Base-by-base conservation (phyloP, 2,797 vertebrate genomes). In the Ficedula albicollis region DNA sequence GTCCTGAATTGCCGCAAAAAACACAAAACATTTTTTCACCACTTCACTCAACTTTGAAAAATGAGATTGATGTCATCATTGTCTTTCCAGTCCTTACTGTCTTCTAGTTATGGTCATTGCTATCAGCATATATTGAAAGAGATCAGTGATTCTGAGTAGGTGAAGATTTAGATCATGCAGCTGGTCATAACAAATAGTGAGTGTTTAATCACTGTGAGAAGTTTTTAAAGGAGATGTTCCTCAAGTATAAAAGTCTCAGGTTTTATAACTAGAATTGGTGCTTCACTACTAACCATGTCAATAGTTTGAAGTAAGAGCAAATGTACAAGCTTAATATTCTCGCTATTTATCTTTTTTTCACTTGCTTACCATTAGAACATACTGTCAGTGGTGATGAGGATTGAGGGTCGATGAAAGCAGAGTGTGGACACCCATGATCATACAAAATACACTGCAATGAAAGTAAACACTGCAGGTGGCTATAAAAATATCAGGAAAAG, bases 1-100 rank as follows among this genome's bases (percentile, higher is more conserved):
- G 48, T 85, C 56, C 64, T 64, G 48, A 93, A 89, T 67, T 90
- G 48, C 39, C 90, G 92, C 84, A 89, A 91, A 96, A 91, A 96
- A 86, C 67, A 68, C 27, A 49, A 49, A 72, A 34, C 22, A 9
- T 81, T 73, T 77, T 84, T 90, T 92, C 55, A 89, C n/a, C 16
- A 39, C 46, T 90, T 96, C 80, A 90, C 41, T 55, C 95, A 80
- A 73, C 36, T 86, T 87, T 5, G 34, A 22, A 26, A 87, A 62
- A 14, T 46, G 17, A 34, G 46, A 21, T 56, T 97, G 91, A 68
- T 72, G 26, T 81, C 72, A 77, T 70, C 41, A 68, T 85, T 91
- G 82, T 66, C 43, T 76, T 96, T 97, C 79, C 90, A 94, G 52
- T 86, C 64, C 92, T 94, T 95, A 79, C n/a, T 87, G 52, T 75